Evolutionary conservation across 2,888 invertebrate genomes (phyloP), one percentile per base, ranked within the genome.

Genomic region (Syrista parreyssii): DNA sequence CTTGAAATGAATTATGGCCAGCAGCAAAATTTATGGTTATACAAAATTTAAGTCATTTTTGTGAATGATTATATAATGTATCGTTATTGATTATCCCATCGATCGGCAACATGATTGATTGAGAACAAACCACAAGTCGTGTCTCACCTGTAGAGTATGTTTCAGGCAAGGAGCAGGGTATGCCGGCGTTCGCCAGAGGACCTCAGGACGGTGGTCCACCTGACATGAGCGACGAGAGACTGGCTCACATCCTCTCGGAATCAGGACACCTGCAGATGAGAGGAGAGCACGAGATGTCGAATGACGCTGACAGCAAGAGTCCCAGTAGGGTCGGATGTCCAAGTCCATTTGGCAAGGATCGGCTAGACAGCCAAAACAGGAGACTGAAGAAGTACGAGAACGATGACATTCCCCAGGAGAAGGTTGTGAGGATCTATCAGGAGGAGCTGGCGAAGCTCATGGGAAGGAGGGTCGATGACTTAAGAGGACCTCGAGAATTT

Each of bases 321-420:
- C 95, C 95, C 31, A 94, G 93, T 3, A 94, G 96, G 81, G 95
- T 95, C 74, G 95, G 95, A 85, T 97, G 97, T 90, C 94, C 94
- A 31, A 97, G 97, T 76, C 97, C 97, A 2, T 96, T 96, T 90
- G 96, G 96, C 79, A 94, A 94, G 92, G 94, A 94, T 88, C 90
- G 89, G 84, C 90, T 87, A 84, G 91, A 91, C 83, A 91, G 89
- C 88, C 95, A 95, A 90, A 96, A 95, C 87, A 93, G 96, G 91
- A 94, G 96, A 90, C 92, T 96, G 89, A 96, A 96, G 89, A 97
- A 97, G 88, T 97, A 97, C 92, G 97, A 97, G 92, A 97, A 97
- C 92, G 97, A 97, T 92, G 98, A 98, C 93, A 97, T 98, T 92
- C 97, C 98, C 68, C 98, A 98, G 90, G 99, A 99, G 90, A 98